These are phyloP conservation scores for Bombus consobrinus DNA, from an alignment of 1,140 invertebrate species.

Conservation along the genomic window DNA sequence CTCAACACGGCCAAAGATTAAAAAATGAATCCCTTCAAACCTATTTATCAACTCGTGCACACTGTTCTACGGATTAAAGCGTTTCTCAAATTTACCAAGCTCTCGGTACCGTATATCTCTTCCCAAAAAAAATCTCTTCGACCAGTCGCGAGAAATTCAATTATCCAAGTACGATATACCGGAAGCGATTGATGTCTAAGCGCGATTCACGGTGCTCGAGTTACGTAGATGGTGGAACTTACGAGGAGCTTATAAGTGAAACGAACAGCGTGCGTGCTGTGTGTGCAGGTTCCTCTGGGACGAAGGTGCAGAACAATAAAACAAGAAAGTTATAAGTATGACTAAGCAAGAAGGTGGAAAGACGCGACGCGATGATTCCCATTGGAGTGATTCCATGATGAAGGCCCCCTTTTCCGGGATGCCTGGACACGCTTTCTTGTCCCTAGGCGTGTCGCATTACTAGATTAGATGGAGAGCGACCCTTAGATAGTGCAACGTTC, in stretches of 20 bases:
- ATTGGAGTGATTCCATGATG: constrained; percentile 68
- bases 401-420: constrained; percentile 49
- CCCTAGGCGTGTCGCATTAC: constrained; percentile 68
- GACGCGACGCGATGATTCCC: constrained; percentile 67
- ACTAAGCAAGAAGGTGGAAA: constrained; percentile 68
- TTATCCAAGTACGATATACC: not conserved
- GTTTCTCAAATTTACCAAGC: not conserved
- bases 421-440: constrained; percentile 60
- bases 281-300: constrained; percentile 23
- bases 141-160: not conserved
- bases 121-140: not conserved
- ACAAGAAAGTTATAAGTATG: constrained; percentile 69
- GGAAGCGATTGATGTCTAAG: not conserved
- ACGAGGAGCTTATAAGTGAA: constrained; percentile 17
- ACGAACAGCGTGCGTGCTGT: not conserved
- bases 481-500: constrained; percentile 54
- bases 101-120: too few species aligned
- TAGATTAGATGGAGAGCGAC: constrained; percentile 67
- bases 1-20: too few species aligned
- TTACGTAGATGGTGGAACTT: not conserved
- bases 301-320: constrained; percentile 53
- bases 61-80: too few species aligned
- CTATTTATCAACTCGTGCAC: too few species aligned
- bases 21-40: not conserved
- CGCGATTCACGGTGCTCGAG: not conserved